Base-by-base conservation (phyloP, 1,140 invertebrate genomes). In the Procambarus virginalis region DNA sequence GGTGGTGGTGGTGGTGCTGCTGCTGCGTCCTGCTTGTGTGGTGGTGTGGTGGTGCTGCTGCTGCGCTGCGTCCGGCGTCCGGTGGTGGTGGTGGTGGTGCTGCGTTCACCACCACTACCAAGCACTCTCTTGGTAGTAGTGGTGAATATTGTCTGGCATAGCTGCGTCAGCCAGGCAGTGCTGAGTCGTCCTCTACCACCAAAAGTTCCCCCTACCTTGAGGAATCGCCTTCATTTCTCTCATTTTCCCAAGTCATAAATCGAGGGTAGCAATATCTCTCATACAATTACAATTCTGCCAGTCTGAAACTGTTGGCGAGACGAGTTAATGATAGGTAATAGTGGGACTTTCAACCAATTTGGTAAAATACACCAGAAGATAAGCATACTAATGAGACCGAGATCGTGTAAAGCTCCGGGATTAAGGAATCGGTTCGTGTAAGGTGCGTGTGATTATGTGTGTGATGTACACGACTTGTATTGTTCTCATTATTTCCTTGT, bases 311-410 rank as follows among this genome's bases (percentile, higher is more conserved):
- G 68, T 20, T 34, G 68, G 17, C 4, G 6, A 73, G 68, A 73
- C 68, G 22, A 73, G 68, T 73, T 73, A 73, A 73, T 73, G 22
- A 73, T 34, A 34, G 68, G 68, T 73, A 73, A 73, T 73, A 34
- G 68, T 73, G 68, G 68, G 68, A 73, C 17, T 73, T 73, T 34
- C 68, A 73, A 73, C 3, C 68, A 73, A 73, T 73, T 34, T 73
- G 68, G 20, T 34, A 3, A 73, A 73, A 73, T 73, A 22, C 22
- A 3, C n/a, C 5, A 20, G 68, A 5, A 20, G 68, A 73, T 20
- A 0, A 73, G 68, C 68, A 73, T 73, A 73, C 68, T 73, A 73
- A 73, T 73, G 68, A 22, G 68, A 34, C 5, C 20, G 2, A 8
- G 60, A 68, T 68, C 60, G 14, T 68, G 60, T n/a, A 14, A 68